Base-by-base conservation (phyloP, 1,140 invertebrate genomes). In the Wiebesia pumilae region DNA sequence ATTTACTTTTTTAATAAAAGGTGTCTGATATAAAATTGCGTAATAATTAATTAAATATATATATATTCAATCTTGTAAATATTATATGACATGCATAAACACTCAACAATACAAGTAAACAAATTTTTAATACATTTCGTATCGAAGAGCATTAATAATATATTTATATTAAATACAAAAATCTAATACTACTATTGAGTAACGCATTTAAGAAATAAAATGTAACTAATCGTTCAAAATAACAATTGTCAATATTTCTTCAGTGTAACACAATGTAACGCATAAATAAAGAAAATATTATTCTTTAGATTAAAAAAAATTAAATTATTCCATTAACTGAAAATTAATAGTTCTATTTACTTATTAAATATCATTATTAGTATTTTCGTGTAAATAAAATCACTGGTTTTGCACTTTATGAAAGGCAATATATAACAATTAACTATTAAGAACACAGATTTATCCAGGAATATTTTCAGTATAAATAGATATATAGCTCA, bases 31-130 rank as follows among this genome's bases (percentile, higher is more conserved):
- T 73, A 81, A 85, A 85, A 85, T 62, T 81, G 33, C 35, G 30
- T 19, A 67, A n/a, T 80, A 85, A 80, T 54, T 80, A 85, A 69
- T 54, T 80, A n/a, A n/a, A n/a, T n/a, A n/a, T n/a, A n/a, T n/a
- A 35, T 85, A 58, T 30, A 85, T 24, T 85, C 30, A 35, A 51
- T 16, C 35, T 69, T 38, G 33, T 69, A 79, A 27, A 24, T 35
- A 35, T 47, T 79, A 35, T 21, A 43, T 51, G 71, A 6, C 38
- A 81, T 85, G n/a, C n/a, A n/a, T n/a, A n/a, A n/a, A n/a, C n/a
- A n/a, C n/a, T n/a, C n/a, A n/a, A n/a, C n/a, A n/a, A n/a, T n/a
- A 43, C 43, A 62, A 83, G 1, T 73, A 83, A 62, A 83, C 24
- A 38, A 77, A 43, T 43, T 83, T 69, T 47, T 67, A 54, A 35